A percentile compares a stretch with the other conserved stretches of the same genome.
phyloP scores from a whole-genome alignment of 2,888 invertebrate genomes.

The Agrypnus murinus region DNA sequence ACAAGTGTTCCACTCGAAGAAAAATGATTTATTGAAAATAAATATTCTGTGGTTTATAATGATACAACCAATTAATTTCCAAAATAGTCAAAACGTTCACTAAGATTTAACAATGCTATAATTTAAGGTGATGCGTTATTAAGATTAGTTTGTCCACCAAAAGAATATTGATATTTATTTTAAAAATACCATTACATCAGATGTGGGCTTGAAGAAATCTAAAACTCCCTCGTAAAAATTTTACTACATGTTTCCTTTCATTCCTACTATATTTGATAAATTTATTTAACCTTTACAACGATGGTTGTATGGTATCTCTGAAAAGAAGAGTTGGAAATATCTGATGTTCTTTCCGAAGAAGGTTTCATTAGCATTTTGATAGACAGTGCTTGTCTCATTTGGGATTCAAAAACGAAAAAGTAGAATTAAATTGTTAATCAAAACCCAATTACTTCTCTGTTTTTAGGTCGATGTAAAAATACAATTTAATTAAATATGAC shows the following conservation, averaged over 20 bases:
- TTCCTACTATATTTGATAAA: no score
- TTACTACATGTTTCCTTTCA: no score
- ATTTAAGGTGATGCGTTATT: conserved; percentile 5
- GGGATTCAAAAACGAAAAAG: neutral
- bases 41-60: no score
- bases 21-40: no score
- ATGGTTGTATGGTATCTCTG: no score
- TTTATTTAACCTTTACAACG: no score
- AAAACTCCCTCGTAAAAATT: neutral
- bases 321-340: no score
- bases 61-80: conserved; percentile 8
- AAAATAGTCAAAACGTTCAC: neutral
- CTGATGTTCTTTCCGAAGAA: no score
- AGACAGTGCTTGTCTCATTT: neutral
- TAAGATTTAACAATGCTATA: conserved; percentile 3
- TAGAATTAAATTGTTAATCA: conserved; percentile 16
- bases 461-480: conserved; percentile 4
- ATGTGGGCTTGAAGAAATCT: conserved; percentile 7
- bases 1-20: no score
- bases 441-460: conserved; percentile 18
- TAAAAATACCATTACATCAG: conserved; percentile 1
- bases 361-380: conserved; percentile 3
- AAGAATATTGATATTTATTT: neutral
- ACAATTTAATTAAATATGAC: conserved; percentile 19
- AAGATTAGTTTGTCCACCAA: conserved; percentile 16